phyloP scores from a whole-genome alignment of 1,140 invertebrate species.

The Anoplolepis gracilipes region DNA sequence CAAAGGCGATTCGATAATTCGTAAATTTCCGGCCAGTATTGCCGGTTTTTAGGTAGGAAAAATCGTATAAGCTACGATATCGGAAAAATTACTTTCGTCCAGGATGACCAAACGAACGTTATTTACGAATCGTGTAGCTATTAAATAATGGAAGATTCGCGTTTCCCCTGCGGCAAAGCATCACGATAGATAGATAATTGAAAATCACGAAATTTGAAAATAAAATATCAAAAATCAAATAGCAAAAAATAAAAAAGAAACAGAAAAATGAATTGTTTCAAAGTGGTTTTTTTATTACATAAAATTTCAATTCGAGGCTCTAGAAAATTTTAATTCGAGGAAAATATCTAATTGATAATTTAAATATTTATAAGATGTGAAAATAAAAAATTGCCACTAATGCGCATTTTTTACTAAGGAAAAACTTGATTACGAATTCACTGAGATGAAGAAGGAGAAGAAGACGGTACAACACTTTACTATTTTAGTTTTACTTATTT shows the following conservation, averaged over 20 bases:
- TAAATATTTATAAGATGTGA: not conserved
- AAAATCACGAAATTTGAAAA: not conserved
- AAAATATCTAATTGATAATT: too few relatives aligned
- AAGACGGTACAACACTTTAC: not conserved
- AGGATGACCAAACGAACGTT: conserved; percentile 9
- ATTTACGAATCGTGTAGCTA: conserved; percentile 33
- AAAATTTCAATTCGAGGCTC: not conserved
- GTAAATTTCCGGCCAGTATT: not conserved
- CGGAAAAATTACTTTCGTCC: conserved; percentile 41
- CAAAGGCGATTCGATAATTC: conserved; percentile 41
- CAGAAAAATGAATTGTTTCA: not conserved
- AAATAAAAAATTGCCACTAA: conserved; percentile 1
- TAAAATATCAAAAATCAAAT: not conserved
- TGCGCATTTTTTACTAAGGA: not conserved
- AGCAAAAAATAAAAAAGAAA: too few relatives aligned
- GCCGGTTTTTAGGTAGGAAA: conserved; percentile 7
- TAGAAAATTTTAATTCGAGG: not conserved
- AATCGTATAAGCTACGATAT: conserved; percentile 37
- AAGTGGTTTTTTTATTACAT: not conserved
- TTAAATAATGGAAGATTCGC: not conserved
- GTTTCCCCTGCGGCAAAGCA: not conserved
- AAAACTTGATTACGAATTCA: conserved; percentile 17
- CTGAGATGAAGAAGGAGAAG: not conserved
- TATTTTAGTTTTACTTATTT: not conserved
- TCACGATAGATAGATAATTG: not conserved